A percentile compares a stretch with the other conserved stretches of the same genome.
Evolutionary conservation across 2,888 invertebrate genomes (phyloP).

Genomic region (Panzeria rudis): DNA sequence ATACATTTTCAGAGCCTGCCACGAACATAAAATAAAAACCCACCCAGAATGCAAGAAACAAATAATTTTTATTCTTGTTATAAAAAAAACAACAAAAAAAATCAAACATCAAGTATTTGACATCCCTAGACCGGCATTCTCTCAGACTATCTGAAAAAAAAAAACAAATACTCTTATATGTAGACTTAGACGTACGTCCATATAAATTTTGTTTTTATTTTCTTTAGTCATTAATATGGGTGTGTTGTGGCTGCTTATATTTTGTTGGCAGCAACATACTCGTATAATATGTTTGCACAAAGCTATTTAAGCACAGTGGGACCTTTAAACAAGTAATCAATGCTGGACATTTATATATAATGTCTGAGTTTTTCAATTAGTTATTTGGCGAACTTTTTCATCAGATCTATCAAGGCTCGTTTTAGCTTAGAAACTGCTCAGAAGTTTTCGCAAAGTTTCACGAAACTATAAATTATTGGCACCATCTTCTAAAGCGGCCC

Average conservation of each 20-base stretch:
- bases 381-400: no score
- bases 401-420: no score
- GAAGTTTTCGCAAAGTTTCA: no score
- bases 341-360: no score
- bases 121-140: conserved; percentile 37
- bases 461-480: no score
- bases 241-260: conserved; percentile 33
- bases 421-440: no score
- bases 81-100: background rate
- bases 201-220: background rate
- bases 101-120: conserved; percentile 42
- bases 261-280: conserved; percentile 29
- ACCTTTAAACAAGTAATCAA: background rate
- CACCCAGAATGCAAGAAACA: background rate
- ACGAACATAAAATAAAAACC: conserved; percentile 7
- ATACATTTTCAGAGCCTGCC: conserved; percentile 26
- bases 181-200: background rate
- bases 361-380: no score
- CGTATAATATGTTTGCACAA: background rate
- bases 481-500: no score
- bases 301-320: conserved; percentile 12
- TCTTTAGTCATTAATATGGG: conserved; percentile 49
- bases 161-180: background rate
- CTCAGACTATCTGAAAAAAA: background rate
- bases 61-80: background rate